A percentile compares a stretch with the other conserved stretches of the same genome.
These are phyloP conservation scores for Pedetes capensis DNA, from an alignment of 2,113 vertebrate genomes.

Conservation along the genomic window DNA sequence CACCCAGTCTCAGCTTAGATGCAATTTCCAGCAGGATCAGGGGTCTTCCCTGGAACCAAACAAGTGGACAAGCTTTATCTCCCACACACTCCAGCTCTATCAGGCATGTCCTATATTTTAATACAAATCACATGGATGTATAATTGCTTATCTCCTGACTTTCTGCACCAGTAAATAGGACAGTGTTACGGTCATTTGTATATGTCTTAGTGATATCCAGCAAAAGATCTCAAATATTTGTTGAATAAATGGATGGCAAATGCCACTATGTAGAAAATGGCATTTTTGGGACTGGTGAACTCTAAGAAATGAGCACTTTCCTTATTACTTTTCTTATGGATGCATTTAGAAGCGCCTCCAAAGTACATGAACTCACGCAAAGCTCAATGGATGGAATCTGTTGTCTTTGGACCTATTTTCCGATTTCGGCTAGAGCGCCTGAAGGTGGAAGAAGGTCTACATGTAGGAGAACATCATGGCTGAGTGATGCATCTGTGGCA, in stretches of 20 bases:
- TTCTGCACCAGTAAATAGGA: not conserved
- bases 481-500: not conserved
- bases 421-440: not conserved
- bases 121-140: not conserved
- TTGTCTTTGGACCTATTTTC: not conserved
- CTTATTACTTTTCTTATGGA: not conserved
- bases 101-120: not conserved
- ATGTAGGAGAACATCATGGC: not conserved
- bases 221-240: not conserved
- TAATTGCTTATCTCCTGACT: not conserved
- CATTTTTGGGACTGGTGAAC: not conserved
- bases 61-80: not conserved
- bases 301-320: not conserved
- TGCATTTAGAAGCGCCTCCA: not conserved
- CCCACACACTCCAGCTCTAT: no score
- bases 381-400: not conserved
- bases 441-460: not conserved
- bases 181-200: not conserved
- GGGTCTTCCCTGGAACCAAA: not conserved
- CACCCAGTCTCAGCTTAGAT: not conserved
- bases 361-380: not conserved
- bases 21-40: not conserved
- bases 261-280: not conserved
- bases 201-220: not conserved
- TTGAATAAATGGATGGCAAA: not conserved